Evolutionary conservation across 2,797 vertebrate genomes (phyloP), one percentile per base, ranked within the genome.

Genomic region (Heterohyrax brucei): DNA sequence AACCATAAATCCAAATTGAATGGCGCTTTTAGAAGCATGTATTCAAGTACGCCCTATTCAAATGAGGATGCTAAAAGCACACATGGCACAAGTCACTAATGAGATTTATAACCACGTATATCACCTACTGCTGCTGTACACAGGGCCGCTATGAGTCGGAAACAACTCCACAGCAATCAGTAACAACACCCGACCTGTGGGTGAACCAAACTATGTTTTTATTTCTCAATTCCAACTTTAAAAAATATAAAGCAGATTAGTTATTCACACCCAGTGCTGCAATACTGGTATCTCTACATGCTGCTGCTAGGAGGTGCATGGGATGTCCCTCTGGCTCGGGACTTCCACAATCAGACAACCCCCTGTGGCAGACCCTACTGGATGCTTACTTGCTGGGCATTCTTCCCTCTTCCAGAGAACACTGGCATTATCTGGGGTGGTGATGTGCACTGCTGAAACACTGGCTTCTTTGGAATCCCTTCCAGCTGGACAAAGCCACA

Each of bases 1-100:
- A 73, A 61, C 44, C 16, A 93, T 91, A 94, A 93, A 84, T 61
- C 39, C 79, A 72, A 93, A 87, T 28, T 94, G 84, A 39, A 78
- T 93, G 76, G 0, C 68, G 39, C 28, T 84, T 96, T 88, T 78
- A 10, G 26, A 87, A 87, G 33, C 61, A 87, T 89, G 83, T 95
- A 87, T 28, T 95, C 68, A 92, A 89, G 28, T 48, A 44, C 1
- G 19, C 19, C 5, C 21, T 76, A 72, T 66, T 93, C 28, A 85
- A 89, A 80, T 39, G 87, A 93, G 75, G n/a, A 61, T 28, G 16
- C 91, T 62, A 66, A 83, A 13, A 8, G 26, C 26, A 18, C 28
- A 64, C 12, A 5, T 7, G 9, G 9, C 16, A 53, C 4, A 96
- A 39, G 26, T 80, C 70, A 89, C 56, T 70, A 76, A 7, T 89